Evolutionary conservation across 2,888 invertebrate species (phyloP).

Genomic region (Selenia dentaria): DNA sequence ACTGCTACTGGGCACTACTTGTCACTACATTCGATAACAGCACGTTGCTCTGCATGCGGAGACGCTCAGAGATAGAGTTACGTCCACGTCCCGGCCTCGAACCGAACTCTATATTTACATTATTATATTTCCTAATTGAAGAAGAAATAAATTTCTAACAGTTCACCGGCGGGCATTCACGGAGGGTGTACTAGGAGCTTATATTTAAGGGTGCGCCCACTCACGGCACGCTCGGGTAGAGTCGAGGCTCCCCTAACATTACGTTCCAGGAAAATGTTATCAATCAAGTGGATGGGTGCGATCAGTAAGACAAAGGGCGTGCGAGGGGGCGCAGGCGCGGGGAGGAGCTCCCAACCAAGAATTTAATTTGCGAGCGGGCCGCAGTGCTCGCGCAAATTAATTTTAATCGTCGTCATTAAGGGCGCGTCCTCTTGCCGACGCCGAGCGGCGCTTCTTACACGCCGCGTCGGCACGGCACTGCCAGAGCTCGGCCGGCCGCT

Average conservation of each 20-base stretch:
- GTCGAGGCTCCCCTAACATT: conserved; percentile 26
- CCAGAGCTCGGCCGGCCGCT: not conserved
- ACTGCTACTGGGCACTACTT: no score
- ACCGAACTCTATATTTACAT: no score
- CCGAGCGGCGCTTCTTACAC: not conserved
- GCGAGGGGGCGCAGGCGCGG: conserved; percentile 27
- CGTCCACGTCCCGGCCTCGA: no score
- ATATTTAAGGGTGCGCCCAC: not conserved
- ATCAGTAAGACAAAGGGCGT: conserved; percentile 43
- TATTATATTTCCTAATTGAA: no score
- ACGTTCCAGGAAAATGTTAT: conserved; percentile 46
- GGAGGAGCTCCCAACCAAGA: conserved; percentile 53
- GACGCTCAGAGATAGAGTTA: no score
- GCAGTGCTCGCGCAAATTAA: conserved; percentile 64
- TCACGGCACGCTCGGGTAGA: conserved; percentile 2
- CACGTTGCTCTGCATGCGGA: no score
- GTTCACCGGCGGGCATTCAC: no score
- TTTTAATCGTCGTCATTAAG: conserved; percentile 80
- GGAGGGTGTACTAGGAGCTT: not conserved
- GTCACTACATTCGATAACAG: no score
- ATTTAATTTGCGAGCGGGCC: conserved; percentile 68
- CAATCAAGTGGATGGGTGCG: conserved; percentile 51
- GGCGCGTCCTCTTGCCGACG: not conserved
- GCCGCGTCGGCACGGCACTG: not conserved
- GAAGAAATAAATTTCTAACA: no score